Evolutionary conservation across 2,113 vertebrate genomes (phyloP).

Genomic region (Promerops cafer): DNA sequence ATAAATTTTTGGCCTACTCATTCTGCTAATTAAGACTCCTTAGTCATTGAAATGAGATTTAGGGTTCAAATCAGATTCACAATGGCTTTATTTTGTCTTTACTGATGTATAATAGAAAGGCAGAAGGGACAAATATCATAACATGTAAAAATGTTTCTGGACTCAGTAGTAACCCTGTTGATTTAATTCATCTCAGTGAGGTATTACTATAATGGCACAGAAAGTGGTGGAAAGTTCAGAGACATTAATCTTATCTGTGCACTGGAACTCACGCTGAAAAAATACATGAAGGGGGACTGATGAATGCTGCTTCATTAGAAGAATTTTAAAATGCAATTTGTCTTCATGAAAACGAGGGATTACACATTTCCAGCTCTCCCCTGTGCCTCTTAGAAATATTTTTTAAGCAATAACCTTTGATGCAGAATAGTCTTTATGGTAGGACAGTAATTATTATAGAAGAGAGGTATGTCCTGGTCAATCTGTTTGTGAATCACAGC

Average conservation of each 20-base stretch:
- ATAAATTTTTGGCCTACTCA: not conserved
- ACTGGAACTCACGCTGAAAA: conserved; percentile 68
- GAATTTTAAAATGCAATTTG: conserved; percentile 76
- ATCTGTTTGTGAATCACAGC: conserved; percentile 10
- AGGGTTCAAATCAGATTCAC: not conserved
- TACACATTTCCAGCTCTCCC: conserved; percentile 68
- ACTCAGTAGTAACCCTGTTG: conserved; percentile 40
- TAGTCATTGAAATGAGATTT: not conserved
- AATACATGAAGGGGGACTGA: conserved; percentile 72
- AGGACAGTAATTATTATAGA: not conserved
- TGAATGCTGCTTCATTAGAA: conserved; percentile 76
- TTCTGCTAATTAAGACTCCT: not conserved
- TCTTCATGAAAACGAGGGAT: conserved; percentile 73
- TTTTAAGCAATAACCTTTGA: conserved; percentile 61
- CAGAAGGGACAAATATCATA: conserved; percentile 28
- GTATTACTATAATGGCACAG: conserved; percentile 32
- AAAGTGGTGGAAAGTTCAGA: conserved; percentile 73
- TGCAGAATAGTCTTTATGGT: conserved; percentile 16
- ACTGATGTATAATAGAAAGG: not conserved
- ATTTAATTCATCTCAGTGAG: conserved; percentile 56
- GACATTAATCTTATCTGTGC: conserved; percentile 72
- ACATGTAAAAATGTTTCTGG: conserved; percentile 47
- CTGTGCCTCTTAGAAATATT: conserved; percentile 50
- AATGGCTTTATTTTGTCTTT: not conserved
- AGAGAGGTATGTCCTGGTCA: not conserved